Evolutionary conservation across 2,797 vertebrate species (phyloP).

Genomic region (Bradypus variegatus): DNA sequence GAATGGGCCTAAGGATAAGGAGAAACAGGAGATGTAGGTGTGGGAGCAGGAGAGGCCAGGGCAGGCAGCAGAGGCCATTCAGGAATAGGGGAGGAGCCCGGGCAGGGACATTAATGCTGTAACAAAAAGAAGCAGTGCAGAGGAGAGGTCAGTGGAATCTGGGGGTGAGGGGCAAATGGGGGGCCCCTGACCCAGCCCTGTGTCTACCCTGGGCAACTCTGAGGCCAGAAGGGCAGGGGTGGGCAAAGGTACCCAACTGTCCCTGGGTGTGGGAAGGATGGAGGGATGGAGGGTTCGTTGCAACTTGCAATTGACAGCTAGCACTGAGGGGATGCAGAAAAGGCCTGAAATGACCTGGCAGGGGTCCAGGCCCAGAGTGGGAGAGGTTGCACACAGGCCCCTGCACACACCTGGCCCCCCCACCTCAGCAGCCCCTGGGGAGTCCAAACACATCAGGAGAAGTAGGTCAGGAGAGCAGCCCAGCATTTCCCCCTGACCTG

Average conservation of each 20-base stretch:
- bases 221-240: neutral
- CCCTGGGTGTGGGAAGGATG: neutral
- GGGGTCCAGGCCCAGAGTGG: neutral
- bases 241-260: neutral
- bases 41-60: neutral
- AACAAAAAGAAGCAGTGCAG: neutral
- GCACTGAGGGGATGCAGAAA: neutral
- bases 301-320: neutral
- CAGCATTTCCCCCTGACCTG: neutral
- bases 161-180: neutral
- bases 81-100: neutral
- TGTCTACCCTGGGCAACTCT: neutral
- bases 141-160: neutral
- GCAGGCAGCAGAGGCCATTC: neutral
- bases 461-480: constrained; percentile 11
- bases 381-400: neutral
- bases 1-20: neutral
- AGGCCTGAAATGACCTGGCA: neutral
- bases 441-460: neutral
- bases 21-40: neutral
- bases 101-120: neutral
- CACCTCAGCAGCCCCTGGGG: neutral
- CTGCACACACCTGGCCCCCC: neutral
- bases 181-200: neutral
- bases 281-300: neutral